Conservation (phyloP, 1,140 invertebrate species). For the Pseudomyrmex dendroicus region DNA sequence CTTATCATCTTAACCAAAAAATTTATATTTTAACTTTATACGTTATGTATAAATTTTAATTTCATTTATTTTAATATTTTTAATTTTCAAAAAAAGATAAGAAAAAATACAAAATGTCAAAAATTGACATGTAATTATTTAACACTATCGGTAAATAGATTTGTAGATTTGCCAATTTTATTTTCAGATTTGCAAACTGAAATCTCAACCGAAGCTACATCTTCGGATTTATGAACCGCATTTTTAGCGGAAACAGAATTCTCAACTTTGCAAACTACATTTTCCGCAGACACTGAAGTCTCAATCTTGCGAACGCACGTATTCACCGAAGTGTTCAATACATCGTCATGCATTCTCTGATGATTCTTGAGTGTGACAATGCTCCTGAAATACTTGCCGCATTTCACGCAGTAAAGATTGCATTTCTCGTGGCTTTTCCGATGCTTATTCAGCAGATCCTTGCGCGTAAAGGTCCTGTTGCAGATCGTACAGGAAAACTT, state of each 20-base stretch:
- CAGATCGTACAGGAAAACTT: constrained; percentile 80
- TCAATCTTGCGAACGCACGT: not conserved
- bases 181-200: constrained; percentile 32
- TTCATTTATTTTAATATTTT: not conserved
- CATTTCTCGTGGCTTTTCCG: constrained; percentile 79
- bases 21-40: no score
- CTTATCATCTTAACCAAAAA: no score
- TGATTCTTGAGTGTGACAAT: constrained; percentile 76
- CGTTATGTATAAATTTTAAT: no score
- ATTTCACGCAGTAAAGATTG: constrained; percentile 76
- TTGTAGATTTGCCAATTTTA: not conserved
- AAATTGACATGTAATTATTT: constrained; percentile 7
- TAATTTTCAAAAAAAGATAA: not conserved
- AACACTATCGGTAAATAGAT: constrained; percentile 26
- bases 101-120: not conserved
- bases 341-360: constrained; percentile 45
- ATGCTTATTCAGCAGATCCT: constrained; percentile 81
- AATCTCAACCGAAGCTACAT: constrained; percentile 5
- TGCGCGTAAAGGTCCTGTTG: constrained; percentile 79
- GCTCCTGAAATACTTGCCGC: constrained; percentile 79
- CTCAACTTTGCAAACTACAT: constrained; percentile 18
- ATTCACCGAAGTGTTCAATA: constrained; percentile 21
- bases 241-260: constrained; percentile 3
- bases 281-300: not conserved
- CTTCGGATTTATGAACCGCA: not conserved